Percentiles rank a stretch among this genome's conserved stretches.
phyloP scores from a whole-genome alignment of 2,113 vertebrate genomes.

The Psammodynastes pulverulentus region DNA sequence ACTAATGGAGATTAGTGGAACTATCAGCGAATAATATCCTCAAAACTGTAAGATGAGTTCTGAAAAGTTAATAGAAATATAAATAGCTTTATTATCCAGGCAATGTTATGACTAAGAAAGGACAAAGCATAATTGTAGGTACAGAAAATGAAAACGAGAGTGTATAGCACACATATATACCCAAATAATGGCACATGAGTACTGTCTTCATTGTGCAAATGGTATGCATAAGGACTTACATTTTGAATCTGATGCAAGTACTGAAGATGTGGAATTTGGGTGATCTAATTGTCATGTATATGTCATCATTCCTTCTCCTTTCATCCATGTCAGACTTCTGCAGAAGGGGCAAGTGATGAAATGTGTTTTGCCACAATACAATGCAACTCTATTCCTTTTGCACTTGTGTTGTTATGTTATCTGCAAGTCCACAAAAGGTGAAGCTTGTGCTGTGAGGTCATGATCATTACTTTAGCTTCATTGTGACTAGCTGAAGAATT shows the following conservation, averaged over 20 bases:
- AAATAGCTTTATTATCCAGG: not conserved
- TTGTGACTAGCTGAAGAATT: not conserved
- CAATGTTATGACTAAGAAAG: not conserved
- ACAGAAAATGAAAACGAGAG: not conserved
- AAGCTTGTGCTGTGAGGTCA: not conserved
- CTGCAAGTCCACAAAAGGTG: not conserved
- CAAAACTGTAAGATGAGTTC: not conserved
- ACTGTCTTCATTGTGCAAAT: not conserved
- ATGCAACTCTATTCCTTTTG: not conserved
- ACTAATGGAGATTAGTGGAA: not conserved
- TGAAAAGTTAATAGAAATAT: not conserved
- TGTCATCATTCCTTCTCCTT: not conserved
- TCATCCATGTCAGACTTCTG: not conserved
- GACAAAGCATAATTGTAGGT: not conserved
- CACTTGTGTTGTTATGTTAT: not conserved
- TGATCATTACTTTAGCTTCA: not conserved
- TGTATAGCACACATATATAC: not conserved
- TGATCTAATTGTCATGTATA: not conserved
- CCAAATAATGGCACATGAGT: not conserved
- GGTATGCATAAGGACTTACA: not conserved
- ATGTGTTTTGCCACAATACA: not conserved
- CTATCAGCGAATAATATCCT: not conserved
- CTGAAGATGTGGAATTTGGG: not conserved
- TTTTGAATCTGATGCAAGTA: not conserved
- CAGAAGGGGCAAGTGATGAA: not conserved